A percentile compares a stretch with the other conserved stretches of the same genome.
Evolutionary conservation across 2,113 vertebrate genomes (phyloP).

Genomic region (Salvelinus sp.): DNA sequence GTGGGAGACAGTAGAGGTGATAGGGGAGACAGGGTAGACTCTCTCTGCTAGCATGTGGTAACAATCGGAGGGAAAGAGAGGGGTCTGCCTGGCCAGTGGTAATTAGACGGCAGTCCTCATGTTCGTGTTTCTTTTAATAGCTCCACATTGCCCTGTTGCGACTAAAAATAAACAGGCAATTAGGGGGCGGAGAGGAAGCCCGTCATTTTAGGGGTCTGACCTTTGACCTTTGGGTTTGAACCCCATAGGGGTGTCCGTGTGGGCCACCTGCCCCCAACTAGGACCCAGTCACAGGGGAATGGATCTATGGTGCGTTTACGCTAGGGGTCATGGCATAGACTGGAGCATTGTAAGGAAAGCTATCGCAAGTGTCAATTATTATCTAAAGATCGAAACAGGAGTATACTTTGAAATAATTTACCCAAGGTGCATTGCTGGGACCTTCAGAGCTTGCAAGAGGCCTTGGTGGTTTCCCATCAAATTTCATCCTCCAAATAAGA

Average conservation of each 20-base stretch:
- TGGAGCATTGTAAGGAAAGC: conserved; percentile 37
- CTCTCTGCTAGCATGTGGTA: conserved; percentile 72
- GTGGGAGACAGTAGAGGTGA: conserved; percentile 64
- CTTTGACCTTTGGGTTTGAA: conserved; percentile 73
- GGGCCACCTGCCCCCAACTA: conserved; percentile 59
- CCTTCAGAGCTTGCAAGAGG: not conserved
- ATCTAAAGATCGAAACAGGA: conserved; percentile 25
- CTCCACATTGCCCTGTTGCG: conserved; percentile 75
- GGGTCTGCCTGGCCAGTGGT: conserved; percentile 71
- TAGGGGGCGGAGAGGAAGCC: conserved; percentile 71
- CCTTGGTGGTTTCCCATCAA: not conserved
- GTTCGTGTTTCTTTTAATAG: conserved; percentile 87
- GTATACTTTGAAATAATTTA: conserved; percentile 9
- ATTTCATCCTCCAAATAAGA: not conserved
- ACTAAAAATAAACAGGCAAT: conserved; percentile 83
- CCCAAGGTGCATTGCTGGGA: not conserved
- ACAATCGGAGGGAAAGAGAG: conserved; percentile 74
- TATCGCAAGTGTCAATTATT: conserved; percentile 65
- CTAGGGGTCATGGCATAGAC: conserved; percentile 63
- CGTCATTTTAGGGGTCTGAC: conserved; percentile 73
- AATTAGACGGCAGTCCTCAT: conserved; percentile 82
- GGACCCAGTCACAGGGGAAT: conserved; percentile 53
- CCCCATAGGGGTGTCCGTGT: conserved; percentile 66
- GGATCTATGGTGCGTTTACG: conserved; percentile 64
- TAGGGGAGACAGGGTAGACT: conserved; percentile 38